Conservation (phyloP, 2,113 vertebrate genomes). For the Martes martes region DNA sequence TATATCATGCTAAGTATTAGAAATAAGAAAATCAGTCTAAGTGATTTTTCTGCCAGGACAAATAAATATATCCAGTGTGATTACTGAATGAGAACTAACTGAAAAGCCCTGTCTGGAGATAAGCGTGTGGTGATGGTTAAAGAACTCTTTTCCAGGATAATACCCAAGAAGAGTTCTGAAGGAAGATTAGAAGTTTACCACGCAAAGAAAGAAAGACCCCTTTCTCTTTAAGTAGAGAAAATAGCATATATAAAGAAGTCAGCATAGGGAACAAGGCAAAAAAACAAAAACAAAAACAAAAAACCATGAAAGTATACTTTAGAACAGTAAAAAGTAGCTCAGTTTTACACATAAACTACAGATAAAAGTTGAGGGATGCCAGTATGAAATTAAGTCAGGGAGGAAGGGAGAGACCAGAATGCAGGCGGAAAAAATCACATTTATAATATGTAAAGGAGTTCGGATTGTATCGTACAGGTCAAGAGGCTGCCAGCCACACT, state of each 20-base stretch:
- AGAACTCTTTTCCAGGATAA: neutral
- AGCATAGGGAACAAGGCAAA: neutral
- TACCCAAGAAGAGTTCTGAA: neutral
- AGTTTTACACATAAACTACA: neutral
- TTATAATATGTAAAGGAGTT: neutral
- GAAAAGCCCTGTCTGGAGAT: neutral
- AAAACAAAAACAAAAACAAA: neutral
- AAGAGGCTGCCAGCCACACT: neutral
- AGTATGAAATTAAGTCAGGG: neutral
- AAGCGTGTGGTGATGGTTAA: neutral
- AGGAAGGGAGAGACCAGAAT: neutral
- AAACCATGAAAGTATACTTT: neutral
- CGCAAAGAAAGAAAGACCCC: neutral
- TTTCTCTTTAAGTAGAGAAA: neutral
- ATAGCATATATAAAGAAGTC: neutral
- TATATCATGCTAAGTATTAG: neutral
- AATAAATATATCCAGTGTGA: neutral
- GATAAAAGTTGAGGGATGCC: neutral
- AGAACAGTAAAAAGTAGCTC: neutral
- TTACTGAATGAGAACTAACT: neutral
- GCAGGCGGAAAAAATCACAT: neutral
- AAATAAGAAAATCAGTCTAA: slow-evolving; percentile 35
- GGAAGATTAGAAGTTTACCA: neutral
- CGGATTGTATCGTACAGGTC: neutral
- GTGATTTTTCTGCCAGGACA: neutral